Evolutionary conservation across 2,888 invertebrate genomes (phyloP).

Genomic region (Acrocera orbiculus): DNA sequence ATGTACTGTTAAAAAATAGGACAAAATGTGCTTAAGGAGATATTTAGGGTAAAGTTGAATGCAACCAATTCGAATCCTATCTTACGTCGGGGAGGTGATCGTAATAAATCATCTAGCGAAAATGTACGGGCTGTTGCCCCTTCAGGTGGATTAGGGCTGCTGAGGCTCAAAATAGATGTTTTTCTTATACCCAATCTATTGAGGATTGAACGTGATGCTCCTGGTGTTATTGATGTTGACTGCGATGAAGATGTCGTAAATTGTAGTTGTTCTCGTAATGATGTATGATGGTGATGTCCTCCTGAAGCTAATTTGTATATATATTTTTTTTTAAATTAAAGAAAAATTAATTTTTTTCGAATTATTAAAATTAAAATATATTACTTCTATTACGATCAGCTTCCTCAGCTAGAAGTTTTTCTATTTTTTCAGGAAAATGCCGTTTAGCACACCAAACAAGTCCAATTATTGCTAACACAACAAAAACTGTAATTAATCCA

Average conservation of each 20-base stretch:
- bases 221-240: constrained; percentile 32
- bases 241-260: constrained; percentile 34
- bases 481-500: constrained; percentile 67
- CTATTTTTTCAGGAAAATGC: constrained; percentile 72
- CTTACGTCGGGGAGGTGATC: constrained; percentile 69
- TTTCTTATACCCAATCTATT: constrained; percentile 75
- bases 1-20: not conserved
- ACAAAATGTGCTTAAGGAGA: too few species aligned
- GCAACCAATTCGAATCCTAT: constrained; percentile 23
- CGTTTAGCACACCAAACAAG: constrained; percentile 69
- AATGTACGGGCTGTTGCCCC: constrained; percentile 61
- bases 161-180: constrained; percentile 68
- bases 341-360: not conserved
- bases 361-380: constrained; percentile 26
- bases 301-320: constrained; percentile 17
- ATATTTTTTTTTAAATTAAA: constrained; percentile 1
- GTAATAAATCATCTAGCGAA: constrained; percentile 77
- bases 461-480: constrained; percentile 60
- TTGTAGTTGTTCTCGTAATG: constrained; percentile 40
- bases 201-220: constrained; percentile 49
- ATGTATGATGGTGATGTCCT: constrained; percentile 34
- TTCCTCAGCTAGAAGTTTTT: constrained; percentile 64
- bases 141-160: constrained; percentile 40
- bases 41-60: constrained; percentile 1
- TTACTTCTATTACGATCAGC: constrained; percentile 53